Percentiles rank a stretch among this genome's conserved stretches.
Conservation (phyloP, 2,797 vertebrate species). For the Hoplostethus atlanticus region DNA sequence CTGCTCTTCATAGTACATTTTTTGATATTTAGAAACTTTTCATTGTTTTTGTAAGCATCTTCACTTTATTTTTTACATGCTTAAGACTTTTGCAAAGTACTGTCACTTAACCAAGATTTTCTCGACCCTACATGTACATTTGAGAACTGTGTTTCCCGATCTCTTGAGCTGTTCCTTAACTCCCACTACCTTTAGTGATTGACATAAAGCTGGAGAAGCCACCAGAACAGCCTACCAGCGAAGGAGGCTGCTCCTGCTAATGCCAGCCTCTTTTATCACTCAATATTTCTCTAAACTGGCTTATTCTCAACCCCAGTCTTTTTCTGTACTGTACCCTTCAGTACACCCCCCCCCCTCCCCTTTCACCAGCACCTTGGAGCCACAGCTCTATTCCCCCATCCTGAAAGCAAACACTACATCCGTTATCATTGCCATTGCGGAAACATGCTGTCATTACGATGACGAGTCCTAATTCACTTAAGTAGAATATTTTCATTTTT, state of each 20-base stretch:
- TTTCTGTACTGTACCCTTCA: constrained; percentile 68
- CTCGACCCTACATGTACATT: neutral
- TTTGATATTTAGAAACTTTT: too few relatives aligned
- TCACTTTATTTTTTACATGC: too few relatives aligned
- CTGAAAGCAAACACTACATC: constrained; percentile 78
- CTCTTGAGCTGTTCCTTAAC: constrained; percentile 83
- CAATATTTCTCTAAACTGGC: constrained; percentile 54
- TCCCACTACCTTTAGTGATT: constrained; percentile 89
- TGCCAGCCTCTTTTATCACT: constrained; percentile 47
- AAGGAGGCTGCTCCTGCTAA: constrained; percentile 98
- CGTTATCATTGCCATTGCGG: constrained; percentile 68
- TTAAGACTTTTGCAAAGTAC: too few relatives aligned
- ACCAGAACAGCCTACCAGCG: constrained; percentile 92
- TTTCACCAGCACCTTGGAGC: too few relatives aligned
- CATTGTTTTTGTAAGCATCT: too few relatives aligned
- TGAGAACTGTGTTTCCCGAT: neutral
- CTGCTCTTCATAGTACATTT: too few relatives aligned
- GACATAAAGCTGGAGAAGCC: constrained; percentile 98
- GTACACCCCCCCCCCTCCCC: constrained; percentile 62
- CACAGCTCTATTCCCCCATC: constrained; percentile 29
- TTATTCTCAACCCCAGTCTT: constrained; percentile 65
- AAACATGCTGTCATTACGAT: constrained; percentile 86
- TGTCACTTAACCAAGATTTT: too few relatives aligned
- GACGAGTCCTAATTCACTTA: constrained; percentile 64
- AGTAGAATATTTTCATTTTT: constrained; percentile 56